phyloP scores from a whole-genome alignment of 2,797 vertebrate species.

The Eidolon dupreanum region DNA sequence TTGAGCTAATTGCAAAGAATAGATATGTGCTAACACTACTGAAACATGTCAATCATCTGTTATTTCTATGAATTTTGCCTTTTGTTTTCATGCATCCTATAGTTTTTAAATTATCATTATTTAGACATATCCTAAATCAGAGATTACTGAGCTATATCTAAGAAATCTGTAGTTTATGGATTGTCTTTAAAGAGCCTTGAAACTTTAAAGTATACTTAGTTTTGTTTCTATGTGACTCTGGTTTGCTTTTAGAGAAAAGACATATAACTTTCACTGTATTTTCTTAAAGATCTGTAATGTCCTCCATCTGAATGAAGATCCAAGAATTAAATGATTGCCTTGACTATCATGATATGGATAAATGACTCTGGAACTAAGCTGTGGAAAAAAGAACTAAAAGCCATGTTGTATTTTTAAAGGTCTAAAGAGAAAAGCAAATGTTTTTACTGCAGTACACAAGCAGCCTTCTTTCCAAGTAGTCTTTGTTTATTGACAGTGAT shows the following conservation, averaged over 20 bases:
- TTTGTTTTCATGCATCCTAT: neutral
- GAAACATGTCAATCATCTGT: neutral
- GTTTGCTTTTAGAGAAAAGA: neutral
- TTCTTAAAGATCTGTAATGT: neutral
- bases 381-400: neutral
- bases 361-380: neutral
- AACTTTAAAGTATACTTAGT: neutral
- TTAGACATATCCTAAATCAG: neutral
- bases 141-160: neutral
- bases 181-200: neutral
- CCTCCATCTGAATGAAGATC: neutral
- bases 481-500: neutral
- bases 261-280: neutral
- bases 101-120: neutral
- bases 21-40: neutral
- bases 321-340: neutral
- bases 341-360: neutral
- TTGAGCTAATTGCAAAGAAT: neutral
- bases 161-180: neutral
- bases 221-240: neutral
- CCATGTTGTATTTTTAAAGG: neutral
- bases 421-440: neutral
- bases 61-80: neutral
- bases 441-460: rapidly evolving
- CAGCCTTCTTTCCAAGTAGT: neutral